Percentiles rank a stretch among this genome's conserved stretches.
These are phyloP conservation scores for Dinocampus coccinellae DNA, from an alignment of 2,888 invertebrate genomes.

Conservation along the genomic window DNA sequence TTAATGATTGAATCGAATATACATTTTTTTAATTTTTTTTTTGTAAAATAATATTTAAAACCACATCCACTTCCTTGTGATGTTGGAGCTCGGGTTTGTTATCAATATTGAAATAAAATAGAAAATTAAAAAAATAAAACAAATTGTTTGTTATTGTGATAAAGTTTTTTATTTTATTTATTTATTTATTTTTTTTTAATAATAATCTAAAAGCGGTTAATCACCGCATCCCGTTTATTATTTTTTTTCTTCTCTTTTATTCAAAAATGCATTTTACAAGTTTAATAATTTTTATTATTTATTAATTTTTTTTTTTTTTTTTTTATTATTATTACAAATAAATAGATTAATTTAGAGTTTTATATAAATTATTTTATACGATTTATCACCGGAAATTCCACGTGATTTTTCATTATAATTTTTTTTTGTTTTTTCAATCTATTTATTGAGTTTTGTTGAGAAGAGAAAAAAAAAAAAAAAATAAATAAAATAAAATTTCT, in stretches of 20 bases:
- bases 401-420: too few species aligned
- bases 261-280: not conserved
- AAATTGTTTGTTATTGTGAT: not conserved
- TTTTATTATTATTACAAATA: too few species aligned
- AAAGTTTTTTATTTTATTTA: not conserved
- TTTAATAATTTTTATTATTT: too few species aligned
- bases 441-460: too few species aligned
- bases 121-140: not conserved
- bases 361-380: too few species aligned
- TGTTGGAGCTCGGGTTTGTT: not conserved
- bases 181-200: not conserved
- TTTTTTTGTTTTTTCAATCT: too few species aligned
- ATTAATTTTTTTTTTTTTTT: too few species aligned
- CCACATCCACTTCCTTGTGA: slow-evolving; percentile 36
- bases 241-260: not conserved
- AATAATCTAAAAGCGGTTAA: slow-evolving; percentile 13
- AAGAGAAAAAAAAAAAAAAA: too few species aligned
- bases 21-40: not conserved
- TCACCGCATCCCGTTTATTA: slow-evolving; percentile 22
- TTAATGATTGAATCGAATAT: too few species aligned
- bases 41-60: not conserved
- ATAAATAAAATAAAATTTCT: too few species aligned
- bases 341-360: too few species aligned
- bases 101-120: slow-evolving; percentile 2
- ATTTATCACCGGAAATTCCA: too few species aligned